A percentile compares a stretch with the other conserved stretches of the same genome.
phyloP scores from a whole-genome alignment of 2,797 vertebrate genomes.

The Tapirus indicus region DNA sequence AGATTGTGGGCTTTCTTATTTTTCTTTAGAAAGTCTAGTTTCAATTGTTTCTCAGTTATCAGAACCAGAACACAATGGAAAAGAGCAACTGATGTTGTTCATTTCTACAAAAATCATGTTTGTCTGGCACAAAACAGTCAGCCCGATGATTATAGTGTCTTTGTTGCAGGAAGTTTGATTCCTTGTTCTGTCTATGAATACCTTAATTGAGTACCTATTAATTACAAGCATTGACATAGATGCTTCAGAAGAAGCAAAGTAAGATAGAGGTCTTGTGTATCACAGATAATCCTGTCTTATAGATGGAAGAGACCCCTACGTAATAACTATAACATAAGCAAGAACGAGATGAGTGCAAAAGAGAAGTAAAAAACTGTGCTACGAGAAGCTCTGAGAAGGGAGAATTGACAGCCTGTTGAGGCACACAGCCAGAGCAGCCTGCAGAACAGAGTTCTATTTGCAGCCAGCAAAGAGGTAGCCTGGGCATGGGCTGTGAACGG shows the following conservation, averaged over 20 bases:
- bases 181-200: background rate
- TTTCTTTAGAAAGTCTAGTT: slow-evolving; percentile 41
- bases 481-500: background rate
- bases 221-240: background rate
- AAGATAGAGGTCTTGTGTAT: background rate
- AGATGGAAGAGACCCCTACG: background rate
- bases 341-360: background rate
- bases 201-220: slow-evolving; percentile 9
- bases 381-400: background rate
- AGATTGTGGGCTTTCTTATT: background rate
- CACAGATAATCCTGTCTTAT: background rate
- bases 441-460: background rate
- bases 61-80: slow-evolving; percentile 28
- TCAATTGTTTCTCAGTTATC: slow-evolving; percentile 58
- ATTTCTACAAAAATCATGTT: slow-evolving; percentile 10
- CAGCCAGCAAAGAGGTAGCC: background rate
- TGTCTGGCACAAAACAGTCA: background rate
- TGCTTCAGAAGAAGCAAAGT: background rate
- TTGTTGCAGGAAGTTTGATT: background rate
- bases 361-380: background rate
- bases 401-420: background rate
- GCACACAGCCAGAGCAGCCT: background rate
- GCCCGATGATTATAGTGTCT: background rate
- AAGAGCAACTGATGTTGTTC: background rate
- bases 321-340: background rate